phyloP scores from a whole-genome alignment of 2,888 invertebrate species.

The Synergus laeviventris region DNA sequence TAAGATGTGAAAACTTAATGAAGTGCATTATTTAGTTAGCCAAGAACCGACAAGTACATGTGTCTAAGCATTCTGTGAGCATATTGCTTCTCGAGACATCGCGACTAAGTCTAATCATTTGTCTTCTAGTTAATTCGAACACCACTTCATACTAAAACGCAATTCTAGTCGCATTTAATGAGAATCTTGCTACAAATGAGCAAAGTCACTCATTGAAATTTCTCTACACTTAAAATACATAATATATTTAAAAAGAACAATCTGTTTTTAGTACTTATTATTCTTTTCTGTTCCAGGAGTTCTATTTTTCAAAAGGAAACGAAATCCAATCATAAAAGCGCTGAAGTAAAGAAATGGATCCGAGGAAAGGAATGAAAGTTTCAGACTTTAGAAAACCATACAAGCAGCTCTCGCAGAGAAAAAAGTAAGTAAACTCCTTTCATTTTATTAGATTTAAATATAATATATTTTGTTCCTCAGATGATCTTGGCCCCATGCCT shows the following conservation, averaged over 20 bases:
- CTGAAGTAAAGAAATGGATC: background rate
- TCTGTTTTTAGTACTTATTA: too few relatives aligned
- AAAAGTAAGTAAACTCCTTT: background rate
- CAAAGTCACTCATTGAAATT: background rate
- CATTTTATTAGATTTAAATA: background rate
- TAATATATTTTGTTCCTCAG: too few relatives aligned
- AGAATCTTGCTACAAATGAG: background rate
- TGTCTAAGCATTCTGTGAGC: slow-evolving; percentile 63
- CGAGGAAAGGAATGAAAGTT: background rate
- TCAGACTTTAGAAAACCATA: background rate
- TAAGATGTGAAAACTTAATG: background rate
- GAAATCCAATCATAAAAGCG: too few relatives aligned
- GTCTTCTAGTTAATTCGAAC: slow-evolving; percentile 62
- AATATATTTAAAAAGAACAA: too few relatives aligned
- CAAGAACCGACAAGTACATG: slow-evolving; percentile 56
- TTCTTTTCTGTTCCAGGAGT: background rate
- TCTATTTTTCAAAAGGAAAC: background rate
- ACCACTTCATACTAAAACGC: slow-evolving; percentile 52
- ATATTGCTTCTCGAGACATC: slow-evolving; percentile 64
- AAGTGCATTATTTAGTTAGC: slow-evolving; percentile 46
- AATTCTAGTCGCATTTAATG: slow-evolving; percentile 43
- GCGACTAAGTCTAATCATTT: slow-evolving; percentile 65
- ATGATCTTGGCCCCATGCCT: background rate
- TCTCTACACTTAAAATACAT: background rate
- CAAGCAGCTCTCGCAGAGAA: background rate